These are phyloP conservation scores for Eremobia ochroleuca DNA, from an alignment of 2,888 invertebrate species.

Conservation along the genomic window DNA sequence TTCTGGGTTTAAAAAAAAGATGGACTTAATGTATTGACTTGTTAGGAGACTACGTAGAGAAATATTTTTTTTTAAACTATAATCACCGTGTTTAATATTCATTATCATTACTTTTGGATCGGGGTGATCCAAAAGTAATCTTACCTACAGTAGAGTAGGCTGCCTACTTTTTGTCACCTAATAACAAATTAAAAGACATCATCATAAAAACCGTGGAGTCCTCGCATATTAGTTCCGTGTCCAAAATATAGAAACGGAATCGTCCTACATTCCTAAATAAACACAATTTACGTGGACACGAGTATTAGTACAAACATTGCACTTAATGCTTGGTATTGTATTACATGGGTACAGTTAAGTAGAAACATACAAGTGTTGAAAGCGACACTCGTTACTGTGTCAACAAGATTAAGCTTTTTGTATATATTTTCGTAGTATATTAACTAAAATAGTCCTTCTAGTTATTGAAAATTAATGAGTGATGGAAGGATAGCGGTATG, in stretches of 20 bases:
- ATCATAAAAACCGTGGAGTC: neutral
- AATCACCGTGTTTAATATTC: no score
- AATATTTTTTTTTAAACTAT: no score
- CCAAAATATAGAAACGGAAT: constrained; percentile 8
- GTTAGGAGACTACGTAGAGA: no score
- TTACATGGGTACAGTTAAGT: constrained; percentile 24
- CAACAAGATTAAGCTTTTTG: neutral
- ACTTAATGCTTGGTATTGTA: constrained; percentile 20
- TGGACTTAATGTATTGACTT: no score
- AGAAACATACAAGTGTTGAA: neutral
- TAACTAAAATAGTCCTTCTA: neutral
- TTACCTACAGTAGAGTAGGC: neutral
- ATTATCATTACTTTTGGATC: no score
- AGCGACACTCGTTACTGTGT: neutral
- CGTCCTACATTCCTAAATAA: constrained; percentile 5
- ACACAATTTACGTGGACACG: constrained; percentile 8
- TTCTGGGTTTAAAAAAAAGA: no score
- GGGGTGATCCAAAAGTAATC: no score
- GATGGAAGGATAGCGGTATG: neutral
- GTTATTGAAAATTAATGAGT: neutral
- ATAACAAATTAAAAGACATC: neutral
- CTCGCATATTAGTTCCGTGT: neutral
- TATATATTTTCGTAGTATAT: neutral
- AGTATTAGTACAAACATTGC: neutral
- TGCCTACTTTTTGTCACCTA: no score